Evolutionary conservation across 2,888 invertebrate genomes (phyloP).

Genomic region (Gastrophysa polygoni): DNA sequence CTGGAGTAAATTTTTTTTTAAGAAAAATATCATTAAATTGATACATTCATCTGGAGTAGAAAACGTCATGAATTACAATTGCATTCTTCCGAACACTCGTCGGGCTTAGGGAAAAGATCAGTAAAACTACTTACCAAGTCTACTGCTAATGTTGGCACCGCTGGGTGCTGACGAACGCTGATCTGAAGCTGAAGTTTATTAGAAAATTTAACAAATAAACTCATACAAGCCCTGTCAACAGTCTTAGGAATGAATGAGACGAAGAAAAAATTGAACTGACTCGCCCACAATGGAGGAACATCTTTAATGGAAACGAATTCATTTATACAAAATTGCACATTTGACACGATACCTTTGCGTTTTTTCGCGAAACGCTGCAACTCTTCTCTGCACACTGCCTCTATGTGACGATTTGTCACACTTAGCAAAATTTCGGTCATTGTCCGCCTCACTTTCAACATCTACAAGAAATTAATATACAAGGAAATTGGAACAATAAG

Average conservation of each 20-base stretch:
- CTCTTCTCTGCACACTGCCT: constrained; percentile 83
- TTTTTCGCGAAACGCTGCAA: constrained; percentile 72
- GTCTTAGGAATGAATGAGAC: constrained; percentile 43
- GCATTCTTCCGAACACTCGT: neutral
- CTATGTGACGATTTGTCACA: constrained; percentile 91
- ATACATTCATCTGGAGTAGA: too few relatives aligned
- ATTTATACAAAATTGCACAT: constrained; percentile 23
- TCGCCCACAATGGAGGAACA: neutral
- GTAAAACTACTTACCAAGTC: constrained; percentile 80
- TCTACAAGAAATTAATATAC: constrained; percentile 61
- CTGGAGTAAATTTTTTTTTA: too few relatives aligned
- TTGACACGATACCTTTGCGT: constrained; percentile 75
- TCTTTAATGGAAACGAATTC: neutral
- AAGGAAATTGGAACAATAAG: constrained; percentile 18
- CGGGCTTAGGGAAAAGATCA: constrained; percentile 4
- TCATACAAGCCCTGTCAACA: constrained; percentile 54
- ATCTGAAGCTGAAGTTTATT: constrained; percentile 59
- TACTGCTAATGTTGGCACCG: constrained; percentile 83
- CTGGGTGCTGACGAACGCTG: constrained; percentile 57
- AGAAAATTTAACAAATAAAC: constrained; percentile 55
- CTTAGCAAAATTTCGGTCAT: constrained; percentile 93
- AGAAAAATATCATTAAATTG: too few relatives aligned
- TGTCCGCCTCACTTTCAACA: constrained; percentile 84
- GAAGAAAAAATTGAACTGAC: constrained; percentile 13
- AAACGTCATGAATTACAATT: too few relatives aligned